Evolutionary conservation across 2,113 vertebrate genomes (phyloP), one percentile per base, ranked within the genome.

Genomic region (Pholis gunnellus): DNA sequence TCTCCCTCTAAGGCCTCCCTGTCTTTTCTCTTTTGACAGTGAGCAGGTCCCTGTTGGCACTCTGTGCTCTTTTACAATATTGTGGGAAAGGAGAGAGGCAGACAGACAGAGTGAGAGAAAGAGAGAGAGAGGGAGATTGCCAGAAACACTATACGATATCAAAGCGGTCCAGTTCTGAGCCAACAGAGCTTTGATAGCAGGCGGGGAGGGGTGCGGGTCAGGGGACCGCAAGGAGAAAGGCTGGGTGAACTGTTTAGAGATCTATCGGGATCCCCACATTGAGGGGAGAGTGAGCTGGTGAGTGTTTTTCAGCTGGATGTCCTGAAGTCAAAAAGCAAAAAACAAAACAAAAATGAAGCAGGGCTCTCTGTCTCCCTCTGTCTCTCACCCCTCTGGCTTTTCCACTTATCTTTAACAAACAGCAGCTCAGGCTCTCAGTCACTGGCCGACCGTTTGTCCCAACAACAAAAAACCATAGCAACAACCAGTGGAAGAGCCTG

Each of bases 331-430:
- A 61, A 82, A 66, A 54, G 15, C 14, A 34, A 72, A n/a, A 48
- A 78, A 34, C 34, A 1, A 34, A 72, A 76, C 34, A 72, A 20
- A 74, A 82, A 81, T 42, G 50, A 84, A 89, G 84, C 79, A 76
- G 72, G 27, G 54, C 83, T 87, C 81, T 81, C 84, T 61, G 64
- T 91, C 82, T 82, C 67, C 75, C 72, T 81, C 83, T 84, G 73
- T 83, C 83, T 81, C 83, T 78, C 77, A 38, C 71, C 86, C 89
- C 91, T 80, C 86, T 78, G 87, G 93, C 89, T 93, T 89, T 87
- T 88, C 89, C 87, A 94, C 89, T 94, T 94, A 94, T 94, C 93
- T 93, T 93, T 92, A 92, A 91, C 92, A 94, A 95, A 93, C 93
- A 94, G 92, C 89, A 94, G 89, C 84, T 82, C 87, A 88, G 92